A percentile compares a stretch with the other conserved stretches of the same genome.
Conservation (phyloP, 2,113 vertebrate species). For the Marcusenius ussheri region DNA sequence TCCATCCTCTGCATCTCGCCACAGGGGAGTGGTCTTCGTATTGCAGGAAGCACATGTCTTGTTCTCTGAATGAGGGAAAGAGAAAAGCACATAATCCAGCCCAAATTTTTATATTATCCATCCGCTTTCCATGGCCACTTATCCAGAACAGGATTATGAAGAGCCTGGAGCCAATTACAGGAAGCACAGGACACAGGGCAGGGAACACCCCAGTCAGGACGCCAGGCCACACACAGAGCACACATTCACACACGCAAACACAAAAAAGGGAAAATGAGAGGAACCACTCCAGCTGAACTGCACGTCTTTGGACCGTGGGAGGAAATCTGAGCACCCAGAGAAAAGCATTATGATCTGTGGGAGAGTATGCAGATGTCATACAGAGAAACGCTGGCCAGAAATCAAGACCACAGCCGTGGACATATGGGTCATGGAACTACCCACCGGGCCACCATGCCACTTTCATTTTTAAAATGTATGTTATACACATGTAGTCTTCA, state of each 20-base stretch:
- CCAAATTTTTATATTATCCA: neutral
- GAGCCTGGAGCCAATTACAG: neutral
- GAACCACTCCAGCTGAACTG: neutral
- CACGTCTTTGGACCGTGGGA: neutral
- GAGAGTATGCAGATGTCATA: neutral
- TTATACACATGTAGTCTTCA: neutral
- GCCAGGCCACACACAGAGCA: neutral
- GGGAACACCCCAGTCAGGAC: neutral
- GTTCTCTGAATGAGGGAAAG: conserved; percentile 40
- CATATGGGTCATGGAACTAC: neutral
- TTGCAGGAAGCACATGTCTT: conserved; percentile 77
- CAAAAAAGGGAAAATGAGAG: neutral
- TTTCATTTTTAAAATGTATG: neutral
- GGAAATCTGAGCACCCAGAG: neutral
- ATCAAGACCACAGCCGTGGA: neutral
- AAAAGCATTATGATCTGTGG: neutral
- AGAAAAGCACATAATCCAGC: neutral
- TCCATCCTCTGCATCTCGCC: conserved; percentile 83
- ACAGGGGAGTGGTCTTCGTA: conserved; percentile 78
- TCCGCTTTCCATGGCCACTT: neutral
- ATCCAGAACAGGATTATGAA: neutral
- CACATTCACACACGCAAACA: neutral
- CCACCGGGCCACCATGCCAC: neutral
- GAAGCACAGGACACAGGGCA: neutral
- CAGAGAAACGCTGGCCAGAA: neutral